Conservation (phyloP, 2,888 invertebrate species). For the Melinaea marsaeus region DNA sequence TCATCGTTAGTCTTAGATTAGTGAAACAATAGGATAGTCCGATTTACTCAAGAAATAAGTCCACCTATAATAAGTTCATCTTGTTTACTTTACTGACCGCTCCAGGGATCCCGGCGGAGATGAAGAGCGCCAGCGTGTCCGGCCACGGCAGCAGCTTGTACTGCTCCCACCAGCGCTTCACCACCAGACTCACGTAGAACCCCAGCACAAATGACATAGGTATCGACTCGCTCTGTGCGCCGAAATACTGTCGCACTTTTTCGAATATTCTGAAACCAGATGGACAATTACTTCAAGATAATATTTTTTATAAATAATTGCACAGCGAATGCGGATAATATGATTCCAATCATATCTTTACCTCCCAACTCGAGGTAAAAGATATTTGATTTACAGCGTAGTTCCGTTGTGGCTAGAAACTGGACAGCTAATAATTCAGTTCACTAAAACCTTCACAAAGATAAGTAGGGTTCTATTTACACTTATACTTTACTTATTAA, state of each 20-base stretch:
- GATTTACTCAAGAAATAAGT: slow-evolving; percentile 4
- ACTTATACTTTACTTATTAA: no score
- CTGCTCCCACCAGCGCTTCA: slow-evolving; percentile 97
- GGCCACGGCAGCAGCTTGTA: slow-evolving; percentile 96
- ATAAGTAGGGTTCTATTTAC: no score
- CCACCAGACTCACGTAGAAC: slow-evolving; percentile 95
- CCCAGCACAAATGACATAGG: slow-evolving; percentile 97
- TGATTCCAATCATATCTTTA: no score
- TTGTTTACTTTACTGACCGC: slow-evolving; percentile 83
- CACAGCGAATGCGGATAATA: no score
- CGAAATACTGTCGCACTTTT: slow-evolving; percentile 90
- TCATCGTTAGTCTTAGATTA: no score
- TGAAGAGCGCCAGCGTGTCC: slow-evolving; percentile 93
- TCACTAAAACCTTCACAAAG: no score
- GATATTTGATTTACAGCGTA: no score
- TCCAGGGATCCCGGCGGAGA: slow-evolving; percentile 94
- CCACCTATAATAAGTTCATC: slow-evolving; percentile 26
- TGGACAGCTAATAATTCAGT: no score
- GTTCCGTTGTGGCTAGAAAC: no score
- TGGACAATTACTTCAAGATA: slow-evolving; percentile 9
- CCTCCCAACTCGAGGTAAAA: no score
- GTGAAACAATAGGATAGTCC: no score
- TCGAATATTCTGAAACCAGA: slow-evolving; percentile 89
- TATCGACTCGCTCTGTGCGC: slow-evolving; percentile 91
- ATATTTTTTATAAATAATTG: neutral